These are phyloP conservation scores for Hippolais icterina DNA, from an alignment of 2,113 vertebrate genomes.

Conservation along the genomic window DNA sequence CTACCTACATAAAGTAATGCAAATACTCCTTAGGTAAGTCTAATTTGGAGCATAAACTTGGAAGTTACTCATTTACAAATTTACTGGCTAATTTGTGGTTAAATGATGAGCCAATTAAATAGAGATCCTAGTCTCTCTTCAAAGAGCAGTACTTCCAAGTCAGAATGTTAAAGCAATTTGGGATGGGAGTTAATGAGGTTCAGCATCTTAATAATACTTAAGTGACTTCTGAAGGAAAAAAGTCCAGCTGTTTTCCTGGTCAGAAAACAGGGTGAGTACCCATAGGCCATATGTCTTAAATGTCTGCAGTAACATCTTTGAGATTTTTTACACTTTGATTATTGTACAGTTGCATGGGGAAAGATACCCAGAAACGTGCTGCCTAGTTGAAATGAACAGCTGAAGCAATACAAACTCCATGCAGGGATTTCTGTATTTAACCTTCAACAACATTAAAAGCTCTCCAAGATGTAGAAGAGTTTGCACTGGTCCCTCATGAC, in stretches of 20 bases:
- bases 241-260: not conserved
- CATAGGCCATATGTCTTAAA: not conserved
- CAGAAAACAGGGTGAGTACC: not conserved
- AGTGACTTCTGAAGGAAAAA: not conserved
- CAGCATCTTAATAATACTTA: not conserved
- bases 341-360: not conserved
- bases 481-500: not conserved
- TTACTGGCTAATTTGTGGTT: conserved; percentile 4
- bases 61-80: not conserved
- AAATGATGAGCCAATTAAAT: conserved; percentile 22
- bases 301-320: not conserved
- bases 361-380: not conserved
- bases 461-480: not conserved
- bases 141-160: not conserved
- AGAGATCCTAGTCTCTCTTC: not conserved
- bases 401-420: not conserved
- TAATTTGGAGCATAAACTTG: not conserved
- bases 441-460: not conserved
- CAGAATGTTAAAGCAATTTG: not conserved
- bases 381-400: not conserved
- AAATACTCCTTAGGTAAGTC: not conserved
- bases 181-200: not conserved
- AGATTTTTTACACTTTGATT: not conserved
- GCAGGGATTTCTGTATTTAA: not conserved
- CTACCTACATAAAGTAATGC: not conserved